Evolutionary conservation across 2,113 vertebrate species (phyloP).

Genomic region (Sturnus vulgaris): DNA sequence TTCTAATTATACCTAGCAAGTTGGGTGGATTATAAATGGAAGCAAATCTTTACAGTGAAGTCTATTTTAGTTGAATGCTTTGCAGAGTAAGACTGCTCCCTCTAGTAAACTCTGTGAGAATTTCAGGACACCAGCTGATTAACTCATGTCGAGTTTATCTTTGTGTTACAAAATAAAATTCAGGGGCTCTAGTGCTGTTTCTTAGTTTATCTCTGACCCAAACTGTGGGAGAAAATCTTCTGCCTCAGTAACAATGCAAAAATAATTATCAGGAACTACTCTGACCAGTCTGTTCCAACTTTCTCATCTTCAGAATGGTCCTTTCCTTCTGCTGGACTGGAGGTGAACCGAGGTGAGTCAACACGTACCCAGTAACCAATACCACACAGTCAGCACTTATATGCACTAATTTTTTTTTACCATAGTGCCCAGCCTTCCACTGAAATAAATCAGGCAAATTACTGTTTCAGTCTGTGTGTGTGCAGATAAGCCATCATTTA

Average conservation of each 20-base stretch:
- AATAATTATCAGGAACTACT: not conserved
- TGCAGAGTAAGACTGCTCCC: not conserved
- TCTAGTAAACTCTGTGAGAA: not conserved
- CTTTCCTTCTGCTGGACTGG: not conserved
- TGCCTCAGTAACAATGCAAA: not conserved
- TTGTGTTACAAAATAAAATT: not conserved
- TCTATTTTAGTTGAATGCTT: not conserved
- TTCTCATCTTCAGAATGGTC: not conserved
- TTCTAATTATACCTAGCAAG: not conserved
- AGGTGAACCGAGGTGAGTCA: not conserved
- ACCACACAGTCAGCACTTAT: conserved; percentile 20
- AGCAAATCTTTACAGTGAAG: not conserved
- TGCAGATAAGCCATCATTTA: conserved; percentile 13
- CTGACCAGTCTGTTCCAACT: not conserved
- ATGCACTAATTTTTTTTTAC: not conserved
- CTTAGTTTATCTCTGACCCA: not conserved
- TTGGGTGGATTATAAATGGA: not conserved
- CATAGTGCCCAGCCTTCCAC: not conserved
- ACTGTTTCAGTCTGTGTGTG: not conserved
- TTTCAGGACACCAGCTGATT: not conserved
- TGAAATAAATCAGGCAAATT: conserved; percentile 16
- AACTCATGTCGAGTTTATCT: not conserved
- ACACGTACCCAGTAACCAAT: not conserved
- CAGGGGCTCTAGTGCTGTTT: not conserved
- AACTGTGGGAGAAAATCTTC: not conserved